phyloP scores from a whole-genome alignment of 2,113 vertebrate species.

The Stictonetta naevosa region DNA sequence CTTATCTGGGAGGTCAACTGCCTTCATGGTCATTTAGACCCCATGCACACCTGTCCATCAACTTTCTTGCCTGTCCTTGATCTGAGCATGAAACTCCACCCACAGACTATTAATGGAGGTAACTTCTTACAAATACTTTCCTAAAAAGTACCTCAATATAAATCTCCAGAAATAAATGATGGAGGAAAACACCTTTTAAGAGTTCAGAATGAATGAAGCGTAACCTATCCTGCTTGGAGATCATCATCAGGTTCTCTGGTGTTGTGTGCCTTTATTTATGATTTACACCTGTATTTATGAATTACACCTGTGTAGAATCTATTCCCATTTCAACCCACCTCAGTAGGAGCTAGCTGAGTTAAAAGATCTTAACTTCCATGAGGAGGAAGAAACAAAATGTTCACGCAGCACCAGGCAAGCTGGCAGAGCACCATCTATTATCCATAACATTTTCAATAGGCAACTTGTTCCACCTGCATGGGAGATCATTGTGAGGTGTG shows the following conservation, averaged over 20 bases:
- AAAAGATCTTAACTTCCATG: not conserved
- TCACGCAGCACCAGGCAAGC: not conserved
- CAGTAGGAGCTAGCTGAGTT: not conserved
- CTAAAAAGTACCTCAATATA: not conserved
- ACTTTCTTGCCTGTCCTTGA: not conserved
- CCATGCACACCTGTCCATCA: not conserved
- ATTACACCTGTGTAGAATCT: not conserved
- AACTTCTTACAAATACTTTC: not conserved
- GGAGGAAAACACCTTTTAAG: not conserved
- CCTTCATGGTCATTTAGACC: not conserved
- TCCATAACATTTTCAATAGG: not conserved
- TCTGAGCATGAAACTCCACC: not conserved
- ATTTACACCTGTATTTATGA: not conserved
- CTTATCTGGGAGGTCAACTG: not conserved
- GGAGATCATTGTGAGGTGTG: not conserved
- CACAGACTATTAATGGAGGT: not conserved
- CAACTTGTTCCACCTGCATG: not conserved
- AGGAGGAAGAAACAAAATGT: not conserved
- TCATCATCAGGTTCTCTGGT: not conserved
- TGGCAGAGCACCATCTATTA: accelerated
- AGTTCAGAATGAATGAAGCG: not conserved
- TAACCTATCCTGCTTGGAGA: not conserved
- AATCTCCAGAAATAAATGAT: not conserved
- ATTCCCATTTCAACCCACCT: not conserved
- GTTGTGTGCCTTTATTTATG: not conserved